Evolutionary conservation across 2,888 invertebrate species (phyloP).

Genomic region (Nymphalis c-album): DNA sequence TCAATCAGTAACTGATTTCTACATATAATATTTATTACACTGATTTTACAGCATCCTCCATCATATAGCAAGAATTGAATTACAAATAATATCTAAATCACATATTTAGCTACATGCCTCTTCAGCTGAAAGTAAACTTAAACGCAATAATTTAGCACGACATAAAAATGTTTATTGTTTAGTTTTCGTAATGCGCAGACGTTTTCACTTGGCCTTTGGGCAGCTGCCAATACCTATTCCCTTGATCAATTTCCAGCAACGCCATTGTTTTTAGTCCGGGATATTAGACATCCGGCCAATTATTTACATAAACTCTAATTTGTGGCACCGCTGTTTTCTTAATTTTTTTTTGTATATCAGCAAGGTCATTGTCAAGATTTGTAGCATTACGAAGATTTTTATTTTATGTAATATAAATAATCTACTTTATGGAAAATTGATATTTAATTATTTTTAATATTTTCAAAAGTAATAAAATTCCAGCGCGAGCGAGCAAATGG

Average conservation of each 20-base stretch:
- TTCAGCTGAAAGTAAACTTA: not conserved
- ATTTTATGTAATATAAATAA: not conserved
- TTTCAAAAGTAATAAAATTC: too few relatives aligned
- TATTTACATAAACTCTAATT: slow-evolving; percentile 6
- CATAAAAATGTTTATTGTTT: slow-evolving; percentile 35
- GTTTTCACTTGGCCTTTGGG: slow-evolving; percentile 56
- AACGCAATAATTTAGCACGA: slow-evolving; percentile 6
- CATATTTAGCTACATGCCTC: not conserved
- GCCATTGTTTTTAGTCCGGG: slow-evolving; percentile 49
- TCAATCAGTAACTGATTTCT: too few relatives aligned
- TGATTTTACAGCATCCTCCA: too few relatives aligned
- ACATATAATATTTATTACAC: too few relatives aligned
- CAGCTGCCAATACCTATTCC: slow-evolving; percentile 59
- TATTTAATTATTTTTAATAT: too few relatives aligned
- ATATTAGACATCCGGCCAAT: slow-evolving; percentile 35
- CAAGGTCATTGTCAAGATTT: slow-evolving; percentile 20
- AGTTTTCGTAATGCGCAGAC: slow-evolving; percentile 41
- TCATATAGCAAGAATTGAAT: too few relatives aligned
- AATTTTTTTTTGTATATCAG: not conserved
- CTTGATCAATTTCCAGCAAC: slow-evolving; percentile 54
- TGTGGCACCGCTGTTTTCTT: slow-evolving; percentile 12
- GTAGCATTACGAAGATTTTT: not conserved
- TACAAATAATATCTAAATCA: too few relatives aligned
- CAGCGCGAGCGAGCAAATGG: too few relatives aligned
- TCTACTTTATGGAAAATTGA: too few relatives aligned